These are phyloP conservation scores for Cassiopea xamachana DNA, from an alignment of 30 jellyfish, hydroid and myxozoan species.

Conservation along the genomic window DNA sequence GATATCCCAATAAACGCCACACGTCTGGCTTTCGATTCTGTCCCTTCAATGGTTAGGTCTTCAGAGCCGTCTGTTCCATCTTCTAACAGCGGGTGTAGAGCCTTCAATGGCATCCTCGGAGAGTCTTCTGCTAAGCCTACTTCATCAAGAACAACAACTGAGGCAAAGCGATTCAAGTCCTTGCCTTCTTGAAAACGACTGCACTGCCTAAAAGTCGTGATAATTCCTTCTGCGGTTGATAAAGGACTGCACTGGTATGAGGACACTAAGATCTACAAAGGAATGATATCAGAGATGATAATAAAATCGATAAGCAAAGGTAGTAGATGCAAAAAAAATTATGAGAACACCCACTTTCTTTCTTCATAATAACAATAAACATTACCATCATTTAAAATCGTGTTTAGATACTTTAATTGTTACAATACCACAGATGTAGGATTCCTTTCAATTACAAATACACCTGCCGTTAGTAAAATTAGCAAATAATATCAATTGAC, in stretches of 20 bases:
- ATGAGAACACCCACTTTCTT: too few species aligned
- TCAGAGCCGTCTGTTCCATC: constrained; percentile 95
- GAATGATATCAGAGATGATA: not conserved
- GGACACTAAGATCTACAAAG: constrained; percentile 68
- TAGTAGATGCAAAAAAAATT: not conserved
- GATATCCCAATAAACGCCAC: constrained; percentile 89
- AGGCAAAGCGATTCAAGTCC: constrained; percentile 69
- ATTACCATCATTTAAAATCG: too few species aligned
- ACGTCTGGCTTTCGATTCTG: constrained; percentile 53
- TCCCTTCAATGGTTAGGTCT: constrained; percentile 76
- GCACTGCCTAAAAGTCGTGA: constrained; percentile 73
- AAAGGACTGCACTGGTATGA: constrained; percentile 92
- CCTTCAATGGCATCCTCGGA: constrained; percentile 90
- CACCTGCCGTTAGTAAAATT: too few species aligned
- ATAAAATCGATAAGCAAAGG: not conserved
- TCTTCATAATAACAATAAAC: too few species aligned
- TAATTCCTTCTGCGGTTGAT: constrained; percentile 81
- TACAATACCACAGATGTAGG: too few species aligned
- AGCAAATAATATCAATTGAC: too few species aligned
- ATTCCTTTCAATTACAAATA: too few species aligned
- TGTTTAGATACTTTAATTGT: too few species aligned
- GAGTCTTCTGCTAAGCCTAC: constrained; percentile 91
- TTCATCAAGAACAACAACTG: constrained; percentile 91
- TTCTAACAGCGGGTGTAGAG: constrained; percentile 87
- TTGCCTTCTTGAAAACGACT: constrained; percentile 86